Evolutionary conservation across 2,888 invertebrate genomes (phyloP), one percentile per base, ranked within the genome.

Genomic region (Mellilla xanthometata): DNA sequence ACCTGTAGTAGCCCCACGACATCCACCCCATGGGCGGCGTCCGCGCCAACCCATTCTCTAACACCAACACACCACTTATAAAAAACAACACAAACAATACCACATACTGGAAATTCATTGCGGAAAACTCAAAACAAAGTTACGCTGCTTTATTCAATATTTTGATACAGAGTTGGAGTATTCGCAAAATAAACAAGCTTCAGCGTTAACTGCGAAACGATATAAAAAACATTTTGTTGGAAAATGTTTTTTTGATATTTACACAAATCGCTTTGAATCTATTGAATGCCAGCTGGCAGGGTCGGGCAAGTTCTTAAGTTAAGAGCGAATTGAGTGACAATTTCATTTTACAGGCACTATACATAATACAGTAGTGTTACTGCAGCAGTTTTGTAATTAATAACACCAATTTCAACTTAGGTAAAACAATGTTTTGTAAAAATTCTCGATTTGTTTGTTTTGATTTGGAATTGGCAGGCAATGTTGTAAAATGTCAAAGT

Each of bases 21-120:
- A 94, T 91, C 94, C 94, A 94, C 8, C 94, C 94, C 94, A 94
- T 94, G 0, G 94, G 94, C 12, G 94, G 94, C 1, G 91, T 92
- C 31, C 77, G 71, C 2, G 93, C 93, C 48, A 94, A 61, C 2
- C 93, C 93, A 81, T 94, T 94, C 52, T 93, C 89, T 52, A 93
- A 68, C 40, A 78, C 57, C 49, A 66, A 57, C 31, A 79, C 81
- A 47, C 62, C 50, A 41, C 55, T 39, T 42, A 72, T 62, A 36
- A 56, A 66, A 53, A 63, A 56, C 36, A 33, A 26, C 26, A 42
- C 49, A 49, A 23, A 49, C 51, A 58, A 59, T 7, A 5, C 49
- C 27, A 42, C 7, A 13, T 10, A n/a, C 23, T 9, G 13, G n/a
- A 5, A 19, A 11, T 31, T n/a, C 53, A 56, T 54, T 1, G 26